Evolutionary conservation across 2,113 vertebrate genomes (phyloP).

Genomic region (Burhinus bistriatus): DNA sequence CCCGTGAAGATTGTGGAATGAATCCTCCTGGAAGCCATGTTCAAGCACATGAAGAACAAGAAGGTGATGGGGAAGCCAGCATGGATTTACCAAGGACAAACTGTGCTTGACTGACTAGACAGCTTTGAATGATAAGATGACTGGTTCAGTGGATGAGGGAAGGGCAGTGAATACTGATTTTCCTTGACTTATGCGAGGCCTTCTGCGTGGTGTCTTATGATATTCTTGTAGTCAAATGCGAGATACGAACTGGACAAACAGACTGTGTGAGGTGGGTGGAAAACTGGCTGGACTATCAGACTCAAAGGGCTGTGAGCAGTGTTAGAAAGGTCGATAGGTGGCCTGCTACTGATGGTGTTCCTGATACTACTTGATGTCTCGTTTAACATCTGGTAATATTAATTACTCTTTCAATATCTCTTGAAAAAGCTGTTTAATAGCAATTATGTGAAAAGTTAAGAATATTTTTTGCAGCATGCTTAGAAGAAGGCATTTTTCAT

Average conservation of each 20-base stretch:
- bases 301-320: background rate
- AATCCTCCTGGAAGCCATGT: background rate
- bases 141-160: background rate
- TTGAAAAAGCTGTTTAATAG: background rate
- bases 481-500: background rate
- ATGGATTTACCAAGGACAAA: background rate
- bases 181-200: background rate
- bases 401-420: background rate
- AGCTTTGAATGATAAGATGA: background rate
- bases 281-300: background rate
- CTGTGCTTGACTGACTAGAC: background rate
- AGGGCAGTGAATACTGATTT: background rate
- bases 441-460: background rate
- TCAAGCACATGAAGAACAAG: background rate
- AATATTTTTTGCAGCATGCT: background rate
- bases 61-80: background rate
- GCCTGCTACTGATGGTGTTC: background rate
- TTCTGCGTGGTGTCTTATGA: background rate
- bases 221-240: background rate
- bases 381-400: background rate
- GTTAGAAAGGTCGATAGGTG: background rate
- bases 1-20: background rate
- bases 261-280: background rate
- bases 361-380: background rate
- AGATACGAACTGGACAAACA: background rate